Evolutionary conservation across 2,888 invertebrate species (phyloP).

Genomic region (Xylota sylvarum): DNA sequence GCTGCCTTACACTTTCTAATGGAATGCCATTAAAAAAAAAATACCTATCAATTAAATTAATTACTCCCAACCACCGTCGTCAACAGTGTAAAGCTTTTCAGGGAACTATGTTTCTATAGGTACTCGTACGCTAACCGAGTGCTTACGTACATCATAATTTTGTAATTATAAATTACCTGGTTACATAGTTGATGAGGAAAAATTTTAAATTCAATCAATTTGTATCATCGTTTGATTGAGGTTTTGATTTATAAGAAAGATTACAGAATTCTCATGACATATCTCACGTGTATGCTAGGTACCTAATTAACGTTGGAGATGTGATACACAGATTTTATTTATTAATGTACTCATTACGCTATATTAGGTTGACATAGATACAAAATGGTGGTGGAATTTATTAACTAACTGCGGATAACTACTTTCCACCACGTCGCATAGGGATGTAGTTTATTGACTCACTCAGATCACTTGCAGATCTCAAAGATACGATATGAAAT

Average conservation of each 20-base stretch:
- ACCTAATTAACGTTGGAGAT: neutral
- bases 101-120: neutral
- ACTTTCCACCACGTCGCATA: neutral
- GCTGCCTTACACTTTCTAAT: conserved; percentile 44
- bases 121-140: neutral
- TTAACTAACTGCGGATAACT: conserved; percentile 8
- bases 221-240: conserved; percentile 43
- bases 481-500: neutral
- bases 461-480: neutral
- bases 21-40: conserved; percentile 1
- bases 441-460: neutral
- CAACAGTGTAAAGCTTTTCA: neutral
- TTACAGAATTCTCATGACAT: conserved; percentile 8
- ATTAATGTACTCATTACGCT: conserved; percentile 19
- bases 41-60: conserved; percentile 4
- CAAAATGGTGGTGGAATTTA: neutral
- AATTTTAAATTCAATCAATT: conserved; percentile 23
- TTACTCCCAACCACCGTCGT: neutral
- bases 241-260: conserved; percentile 17
- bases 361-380: neutral
- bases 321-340: neutral
- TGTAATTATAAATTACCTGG: conserved; percentile 6
- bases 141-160: neutral
- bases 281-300: neutral
- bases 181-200: neutral